phyloP scores from a whole-genome alignment of 2,797 vertebrate species.

The Syncerus caffer region DNA sequence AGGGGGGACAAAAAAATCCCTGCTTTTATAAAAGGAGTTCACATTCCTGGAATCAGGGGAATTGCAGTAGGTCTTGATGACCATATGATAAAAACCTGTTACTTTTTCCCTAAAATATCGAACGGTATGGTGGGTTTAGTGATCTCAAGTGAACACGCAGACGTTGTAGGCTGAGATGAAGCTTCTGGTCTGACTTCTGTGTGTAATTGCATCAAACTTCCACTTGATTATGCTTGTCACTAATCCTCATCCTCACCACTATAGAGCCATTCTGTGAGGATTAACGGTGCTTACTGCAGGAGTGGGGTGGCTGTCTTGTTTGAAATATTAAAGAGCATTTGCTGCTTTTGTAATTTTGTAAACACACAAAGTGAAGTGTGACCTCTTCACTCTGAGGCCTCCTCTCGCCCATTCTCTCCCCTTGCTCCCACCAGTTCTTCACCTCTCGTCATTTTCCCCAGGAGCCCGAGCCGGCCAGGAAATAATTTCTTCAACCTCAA shows the following conservation, averaged over 20 bases:
- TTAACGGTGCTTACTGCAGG: neutral
- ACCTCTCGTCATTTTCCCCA: neutral
- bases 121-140: neutral
- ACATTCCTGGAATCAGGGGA: neutral
- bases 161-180: neutral
- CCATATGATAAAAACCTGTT: neutral
- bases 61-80: neutral
- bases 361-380: neutral
- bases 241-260: neutral
- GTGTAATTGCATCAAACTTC: neutral
- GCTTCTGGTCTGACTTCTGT: neutral
- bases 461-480: neutral
- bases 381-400: neutral
- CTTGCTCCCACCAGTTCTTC: neutral
- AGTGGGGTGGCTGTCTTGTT: neutral
- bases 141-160: neutral
- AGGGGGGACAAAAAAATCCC: neutral
- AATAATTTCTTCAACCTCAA: neutral
- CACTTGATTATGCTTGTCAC: neutral
- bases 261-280: neutral
- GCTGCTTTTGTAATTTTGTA: neutral
- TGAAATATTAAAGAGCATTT: constrained; percentile 6
- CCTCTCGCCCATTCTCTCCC: neutral
- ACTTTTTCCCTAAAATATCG: neutral
- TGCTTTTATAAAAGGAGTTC: neutral